A percentile compares a stretch with the other conserved stretches of the same genome.
Conservation (phyloP, 1,140 invertebrate genomes). For the Aphelenchoides besseyi region DNA sequence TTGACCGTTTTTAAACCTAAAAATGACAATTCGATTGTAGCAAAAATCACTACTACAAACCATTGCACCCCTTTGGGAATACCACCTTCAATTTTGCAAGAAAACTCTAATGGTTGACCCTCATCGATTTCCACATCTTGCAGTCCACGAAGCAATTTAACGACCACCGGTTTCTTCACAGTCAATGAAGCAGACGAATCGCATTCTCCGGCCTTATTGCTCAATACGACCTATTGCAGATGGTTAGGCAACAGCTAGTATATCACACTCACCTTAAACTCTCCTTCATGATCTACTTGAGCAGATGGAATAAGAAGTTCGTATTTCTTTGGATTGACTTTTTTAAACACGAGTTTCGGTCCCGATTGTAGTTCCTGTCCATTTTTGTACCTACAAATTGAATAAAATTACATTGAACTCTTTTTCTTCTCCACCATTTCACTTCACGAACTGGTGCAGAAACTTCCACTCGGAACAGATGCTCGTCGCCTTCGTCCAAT, state of each 20-base stretch:
- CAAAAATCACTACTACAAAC: too few relatives aligned
- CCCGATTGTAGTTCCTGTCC: constrained; percentile 55
- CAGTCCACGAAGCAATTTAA: constrained; percentile 56
- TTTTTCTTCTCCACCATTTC: constrained; percentile 36
- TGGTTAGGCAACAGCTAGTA: too few relatives aligned
- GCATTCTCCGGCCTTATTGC: constrained; percentile 56
- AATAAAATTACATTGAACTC: background rate
- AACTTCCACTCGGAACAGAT: constrained; percentile 46
- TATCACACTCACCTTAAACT: too few relatives aligned
- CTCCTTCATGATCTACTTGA: constrained; percentile 50
- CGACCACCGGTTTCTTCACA: constrained; percentile 49
- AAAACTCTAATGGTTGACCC: constrained; percentile 51
- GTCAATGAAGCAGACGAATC: constrained; percentile 52
- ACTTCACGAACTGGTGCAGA: constrained; percentile 53
- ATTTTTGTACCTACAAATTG: constrained; percentile 57
- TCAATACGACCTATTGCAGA: constrained; percentile 56
- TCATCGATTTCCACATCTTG: constrained; percentile 56
- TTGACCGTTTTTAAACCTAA: constrained; percentile 71
- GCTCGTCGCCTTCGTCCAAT: constrained; percentile 72
- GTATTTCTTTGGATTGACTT: constrained; percentile 60
- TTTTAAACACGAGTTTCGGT: constrained; percentile 46
- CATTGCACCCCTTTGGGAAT: constrained; percentile 50
- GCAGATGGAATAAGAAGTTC: constrained; percentile 53
- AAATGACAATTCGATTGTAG: too few relatives aligned
- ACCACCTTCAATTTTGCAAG: constrained; percentile 51